Base-by-base conservation (phyloP, 2,888 invertebrate species). In the Ectemnius lituratus region DNA sequence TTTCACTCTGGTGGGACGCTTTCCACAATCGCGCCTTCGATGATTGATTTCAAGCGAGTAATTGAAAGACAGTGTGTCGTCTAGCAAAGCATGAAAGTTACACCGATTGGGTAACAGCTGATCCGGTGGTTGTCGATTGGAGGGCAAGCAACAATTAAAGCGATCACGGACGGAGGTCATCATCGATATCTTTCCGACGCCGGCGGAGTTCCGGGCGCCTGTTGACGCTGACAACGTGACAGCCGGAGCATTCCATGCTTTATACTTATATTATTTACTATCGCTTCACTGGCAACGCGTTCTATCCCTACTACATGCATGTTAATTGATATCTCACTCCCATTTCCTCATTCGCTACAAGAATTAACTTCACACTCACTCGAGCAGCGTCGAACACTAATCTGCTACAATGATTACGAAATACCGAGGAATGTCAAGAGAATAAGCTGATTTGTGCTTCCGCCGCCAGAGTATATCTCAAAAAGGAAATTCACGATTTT, bases 111-210 rank as follows among this genome's bases (percentile, higher is more conserved):
- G 52, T 52, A 52, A 52, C n/a, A 11, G 52, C n/a, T 52, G 52
- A 52, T 52, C 52, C 37, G 37, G 2, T 8, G 37, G 5, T 52
- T 46, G 60, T 28, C 14, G 47, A 6, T 23, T 68, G 13, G 37
- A 37, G 46, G 62, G n/a, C 16, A 49, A 57, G 61, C 70, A 68
- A 68, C 23, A 27, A 49, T 63, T 66, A 16, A 14, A 61, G 16
- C 20, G 59, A 8, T 6, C 60, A 64, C 63, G 62, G 56, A 20
- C 66, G 72, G 72, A 77, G 68, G 69, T 76, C 59, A 52, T 20
- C 1, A 6, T 14, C 16, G 16, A 68, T 68, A 71, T 65, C 58
- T 11, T 6, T 13, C 18, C 45, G 6, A 20, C 58, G 52, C 18
- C 47, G 23, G n/a, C 47, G 16, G 27, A 49, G 37, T 37, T 37